Percentiles rank a stretch among this genome's conserved stretches.
These are phyloP conservation scores for Amphibalanus amphitrite DNA, from an alignment of 1,140 invertebrate species.

Conservation along the genomic window DNA sequence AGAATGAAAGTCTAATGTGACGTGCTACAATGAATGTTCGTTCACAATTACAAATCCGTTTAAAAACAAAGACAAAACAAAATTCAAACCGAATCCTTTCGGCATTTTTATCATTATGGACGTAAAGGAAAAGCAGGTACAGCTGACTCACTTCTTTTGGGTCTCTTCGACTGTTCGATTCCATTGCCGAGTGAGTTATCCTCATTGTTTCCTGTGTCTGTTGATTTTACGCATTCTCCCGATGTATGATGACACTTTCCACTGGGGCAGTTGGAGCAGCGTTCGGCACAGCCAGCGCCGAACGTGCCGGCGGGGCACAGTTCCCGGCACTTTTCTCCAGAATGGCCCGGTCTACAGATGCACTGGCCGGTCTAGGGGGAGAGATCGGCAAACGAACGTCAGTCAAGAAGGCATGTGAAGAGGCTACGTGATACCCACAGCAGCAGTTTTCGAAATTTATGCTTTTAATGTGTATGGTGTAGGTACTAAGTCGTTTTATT, in stretches of 20 bases:
- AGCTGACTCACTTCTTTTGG: background rate
- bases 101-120: no score
- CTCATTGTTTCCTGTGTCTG: background rate
- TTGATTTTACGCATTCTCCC: background rate
- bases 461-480: no score
- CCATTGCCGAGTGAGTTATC: background rate
- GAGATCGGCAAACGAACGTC: background rate
- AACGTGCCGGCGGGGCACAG: background rate
- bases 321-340: conserved; percentile 20
- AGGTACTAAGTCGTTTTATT: no score
- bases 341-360: conserved; percentile 57
- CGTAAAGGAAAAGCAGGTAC: no score
- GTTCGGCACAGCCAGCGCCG: background rate
- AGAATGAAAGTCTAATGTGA: no score
- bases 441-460: no score
- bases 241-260: background rate
- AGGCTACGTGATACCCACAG: no score
- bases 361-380: conserved; percentile 40
- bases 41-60: no score
- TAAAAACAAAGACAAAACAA: no score
- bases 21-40: no score
- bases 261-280: background rate
- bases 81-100: no score
- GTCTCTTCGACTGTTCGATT: conserved; percentile 4
- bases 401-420: no score